Evolutionary conservation across 2,888 invertebrate species (phyloP).

Genomic region (Hirtodrosophila alboralis): DNA sequence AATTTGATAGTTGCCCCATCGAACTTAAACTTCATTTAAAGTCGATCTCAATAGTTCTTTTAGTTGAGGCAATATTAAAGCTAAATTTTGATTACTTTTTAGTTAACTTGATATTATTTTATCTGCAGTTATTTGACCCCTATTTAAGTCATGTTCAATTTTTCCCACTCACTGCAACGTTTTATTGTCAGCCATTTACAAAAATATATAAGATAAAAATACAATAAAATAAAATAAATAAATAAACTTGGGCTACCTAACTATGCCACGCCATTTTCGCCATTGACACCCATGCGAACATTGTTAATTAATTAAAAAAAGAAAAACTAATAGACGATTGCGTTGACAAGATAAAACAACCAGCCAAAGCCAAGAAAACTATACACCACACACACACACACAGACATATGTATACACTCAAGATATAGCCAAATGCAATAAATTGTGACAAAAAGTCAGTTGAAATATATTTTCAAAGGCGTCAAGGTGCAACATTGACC

Average conservation of each 20-base stretch:
- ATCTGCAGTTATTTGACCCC: constrained; percentile 16
- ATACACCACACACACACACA: constrained; percentile 37
- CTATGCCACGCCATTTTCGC: constrained; percentile 53
- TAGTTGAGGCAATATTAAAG: neutral
- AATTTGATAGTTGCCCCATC: no score
- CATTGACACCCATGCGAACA: constrained; percentile 75
- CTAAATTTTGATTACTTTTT: constrained; percentile 23
- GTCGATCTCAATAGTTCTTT: no score
- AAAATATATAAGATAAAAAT: constrained; percentile 10
- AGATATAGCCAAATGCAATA: constrained; percentile 61
- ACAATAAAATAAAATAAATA: constrained; percentile 24
- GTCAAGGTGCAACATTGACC: constrained; percentile 77
- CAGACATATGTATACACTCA: constrained; percentile 17
- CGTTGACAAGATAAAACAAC: constrained; percentile 73
- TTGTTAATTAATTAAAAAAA: constrained; percentile 75
- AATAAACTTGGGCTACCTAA: constrained; percentile 20
- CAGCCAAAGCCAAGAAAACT: constrained; percentile 48
- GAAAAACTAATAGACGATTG: constrained; percentile 71
- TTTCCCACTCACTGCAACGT: constrained; percentile 2
- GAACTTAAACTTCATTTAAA: no score
- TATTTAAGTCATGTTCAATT: constrained; percentile 20
- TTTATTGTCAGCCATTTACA: constrained; percentile 7
- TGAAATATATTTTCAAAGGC: constrained; percentile 65
- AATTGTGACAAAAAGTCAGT: constrained; percentile 69
- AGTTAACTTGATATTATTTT: constrained; percentile 16